Evolutionary conservation across 1,140 invertebrate genomes (phyloP), one percentile per base, ranked within the genome.

Genomic region (Drosophila pachea): DNA sequence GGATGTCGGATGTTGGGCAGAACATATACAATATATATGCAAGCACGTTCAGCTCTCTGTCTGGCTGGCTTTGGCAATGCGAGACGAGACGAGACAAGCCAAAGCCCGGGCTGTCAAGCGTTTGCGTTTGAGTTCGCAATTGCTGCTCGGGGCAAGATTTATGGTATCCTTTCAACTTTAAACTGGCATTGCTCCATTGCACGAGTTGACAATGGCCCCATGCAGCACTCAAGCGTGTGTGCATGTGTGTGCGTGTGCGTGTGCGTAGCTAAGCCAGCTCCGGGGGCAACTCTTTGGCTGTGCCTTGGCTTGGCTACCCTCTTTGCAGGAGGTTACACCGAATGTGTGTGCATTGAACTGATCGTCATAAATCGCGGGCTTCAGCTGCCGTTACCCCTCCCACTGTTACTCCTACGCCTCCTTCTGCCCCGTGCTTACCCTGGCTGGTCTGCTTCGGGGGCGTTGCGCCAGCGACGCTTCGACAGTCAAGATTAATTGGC

Each of bases 151-250:
- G n/a, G n/a, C 9, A 16, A 84, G 79, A 84, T 84, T 84, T 84
- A 84, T 84, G 66, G 79, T 84, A 84, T 84, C 81, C 81, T 86
- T 84, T 84, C 79, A 84, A 84, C 81, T 84, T 81, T 86, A 74
- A 84, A 84, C 81, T 78, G 69, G 66, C 73, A 65, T 59, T 60
- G 77, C 62, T 50, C 70, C 52, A 54, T 61, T 64, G 67, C 55
- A 55, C 31, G 29, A 29, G 43, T 36, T 62, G 59, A 40, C 55
- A 72, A 54, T 14, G 67, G 65, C 68, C 54, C 54, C 22, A 61
- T 68, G 58, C 52, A 59, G 62, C 49, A 70, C 68, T 53, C 68
- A 70, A 53, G 68, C 68, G 47, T 42, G 2, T 32, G n/a, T 59
- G n/a, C 6, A 9, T 43, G 22, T 31, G 12, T 62, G 42, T 54